phyloP scores from a whole-genome alignment of 2,888 invertebrate species.

The Plebejus melissa region DNA sequence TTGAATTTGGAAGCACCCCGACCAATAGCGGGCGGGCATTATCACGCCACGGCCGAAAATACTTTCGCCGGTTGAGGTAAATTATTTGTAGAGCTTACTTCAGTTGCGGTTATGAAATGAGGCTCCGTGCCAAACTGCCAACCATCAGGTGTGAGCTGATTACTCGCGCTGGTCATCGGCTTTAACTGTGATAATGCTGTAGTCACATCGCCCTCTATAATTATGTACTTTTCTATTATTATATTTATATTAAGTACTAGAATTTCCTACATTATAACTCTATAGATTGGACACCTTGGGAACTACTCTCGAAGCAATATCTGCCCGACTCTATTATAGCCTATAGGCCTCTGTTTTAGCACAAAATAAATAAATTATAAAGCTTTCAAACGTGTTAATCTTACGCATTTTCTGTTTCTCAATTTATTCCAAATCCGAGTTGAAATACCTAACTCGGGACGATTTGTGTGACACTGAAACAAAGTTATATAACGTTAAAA shows the following conservation, averaged over 20 bases:
- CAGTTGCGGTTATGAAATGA: slow-evolving; percentile 6
- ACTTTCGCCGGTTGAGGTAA: not conserved
- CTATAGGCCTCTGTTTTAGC: not conserved
- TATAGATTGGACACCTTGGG: no score
- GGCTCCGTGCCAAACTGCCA: slow-evolving; percentile 4
- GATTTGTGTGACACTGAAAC: not conserved
- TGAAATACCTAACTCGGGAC: not conserved
- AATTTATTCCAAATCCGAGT: not conserved
- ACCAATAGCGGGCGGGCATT: not conserved
- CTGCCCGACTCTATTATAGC: no score
- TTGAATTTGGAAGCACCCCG: slow-evolving; percentile 13
- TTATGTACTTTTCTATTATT: no score
- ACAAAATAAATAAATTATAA: not conserved
- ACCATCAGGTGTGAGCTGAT: not conserved
- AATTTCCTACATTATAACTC: not conserved
- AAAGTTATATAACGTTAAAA: not conserved
- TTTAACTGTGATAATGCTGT: not conserved
- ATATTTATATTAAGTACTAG: no score
- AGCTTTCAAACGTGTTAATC: not conserved
- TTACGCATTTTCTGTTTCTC: not conserved
- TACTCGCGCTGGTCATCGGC: not conserved
- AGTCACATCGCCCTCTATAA: no score
- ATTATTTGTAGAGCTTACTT: slow-evolving; percentile 17
- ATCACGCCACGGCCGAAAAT: slow-evolving; percentile 6
- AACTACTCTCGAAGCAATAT: no score